Evolutionary conservation across 53 echinoderm and acorn worm genomes (phyloP).

Genomic region (Hippasteria phrygiana): DNA sequence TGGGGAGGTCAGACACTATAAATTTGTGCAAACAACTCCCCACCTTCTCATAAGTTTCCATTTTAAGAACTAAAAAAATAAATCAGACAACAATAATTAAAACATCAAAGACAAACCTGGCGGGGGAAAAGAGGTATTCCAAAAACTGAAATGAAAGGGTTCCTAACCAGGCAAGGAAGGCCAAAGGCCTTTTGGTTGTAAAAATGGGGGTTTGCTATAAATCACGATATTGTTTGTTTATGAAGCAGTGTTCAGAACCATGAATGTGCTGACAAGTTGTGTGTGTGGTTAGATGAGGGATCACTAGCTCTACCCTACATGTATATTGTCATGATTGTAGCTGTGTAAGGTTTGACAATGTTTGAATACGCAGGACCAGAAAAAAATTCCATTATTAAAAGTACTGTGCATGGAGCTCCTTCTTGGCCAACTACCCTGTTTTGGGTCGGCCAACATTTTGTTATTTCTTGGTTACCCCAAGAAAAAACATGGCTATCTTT

Average conservation of each 20-base stretch:
- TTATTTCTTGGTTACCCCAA: too few relatives aligned
- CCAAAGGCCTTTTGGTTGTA: neutral
- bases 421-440: too few relatives aligned
- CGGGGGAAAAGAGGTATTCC: neutral
- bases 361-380: too few relatives aligned
- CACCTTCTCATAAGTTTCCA: neutral
- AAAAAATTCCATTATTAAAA: too few relatives aligned
- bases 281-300: neutral
- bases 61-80: neutral
- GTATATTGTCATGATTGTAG: too few relatives aligned
- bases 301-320: too few relatives aligned
- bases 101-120: too few relatives aligned
- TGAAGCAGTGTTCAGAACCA: neutral
- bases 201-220: neutral
- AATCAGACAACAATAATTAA: too few relatives aligned
- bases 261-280: neutral
- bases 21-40: neutral
- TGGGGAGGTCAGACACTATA: neutral
- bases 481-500: too few relatives aligned
- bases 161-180: neutral
- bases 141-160: neutral
- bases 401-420: too few relatives aligned
- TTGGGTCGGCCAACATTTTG: too few relatives aligned
- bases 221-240: constrained; percentile 3
- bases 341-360: too few relatives aligned